Evolutionary conservation across 2,113 vertebrate genomes (phyloP), one percentile per base, ranked within the genome.

Genomic region (Gallinago paraguaiae): DNA sequence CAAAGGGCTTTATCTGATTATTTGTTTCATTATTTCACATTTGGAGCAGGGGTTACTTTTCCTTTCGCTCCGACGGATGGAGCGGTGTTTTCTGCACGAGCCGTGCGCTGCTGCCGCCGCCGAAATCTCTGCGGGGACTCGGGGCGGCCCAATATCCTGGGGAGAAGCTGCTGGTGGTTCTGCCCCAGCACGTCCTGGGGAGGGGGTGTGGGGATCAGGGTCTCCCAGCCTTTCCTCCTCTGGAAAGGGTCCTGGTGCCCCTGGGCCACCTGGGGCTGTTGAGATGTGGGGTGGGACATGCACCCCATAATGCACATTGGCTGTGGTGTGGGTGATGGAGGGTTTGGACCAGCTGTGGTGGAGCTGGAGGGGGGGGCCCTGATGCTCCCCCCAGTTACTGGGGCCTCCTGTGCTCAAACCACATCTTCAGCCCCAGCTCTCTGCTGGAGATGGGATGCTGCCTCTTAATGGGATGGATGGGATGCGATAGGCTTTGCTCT

Each of bases 281-380:
- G 25, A 25, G 13, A 22, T 5, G 30, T 3, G 56, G 48, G 48
- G 41, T 56, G 79, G 46, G 70, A 30, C 2, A 11, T 10, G 39
- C 61, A 20, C 17, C 86, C 45, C 0, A 0, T 20, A 4, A 4
- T 0, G 24, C 35, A 17, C 25, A 22, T 35, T 1, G 10, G 48
- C 57, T 61, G 57, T 5, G 41, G 22, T 15, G 25, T 7, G 17
- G 50, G 14, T 0, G 7, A 14, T 28, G 69, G 27, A 19, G 45
- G 69, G 37, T 67, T 35, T 37, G 86, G 37, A 23, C 3, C 50
- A 57, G 67, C 10, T 0, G 1, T 10, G 35, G 20, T 24, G 45
- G 53, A 39, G 37, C 45, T 33, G 69, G 33, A 33, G 20, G 53
- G 48, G 31, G 25, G 18, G 67, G 33, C 9, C 35, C 53, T 5